Evolutionary conservation across 2,113 vertebrate species (phyloP).

Genomic region (human): GRCh38 chr11:89434501-89435000

Average conservation of each 20-base stretch:
- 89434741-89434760: background rate
- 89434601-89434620: background rate
- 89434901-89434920: conserved; percentile 5
- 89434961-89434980: background rate
- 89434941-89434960: background rate
- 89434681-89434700: background rate
- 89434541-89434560: background rate
- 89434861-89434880: background rate
- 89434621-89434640: background rate
- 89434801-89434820: background rate
- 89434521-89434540: background rate
- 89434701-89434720: background rate
- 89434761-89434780: background rate
- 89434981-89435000: background rate
- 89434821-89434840: background rate
- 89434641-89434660: background rate
- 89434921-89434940: background rate
- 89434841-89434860: background rate
- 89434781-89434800: background rate
- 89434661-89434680: background rate
- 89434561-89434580: background rate
- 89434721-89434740: background rate
- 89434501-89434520: background rate
- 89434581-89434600: background rate
- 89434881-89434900: background rate